Evolutionary conservation across 2,888 invertebrate genomes (phyloP).

Genomic region (Phortica magna): DNA sequence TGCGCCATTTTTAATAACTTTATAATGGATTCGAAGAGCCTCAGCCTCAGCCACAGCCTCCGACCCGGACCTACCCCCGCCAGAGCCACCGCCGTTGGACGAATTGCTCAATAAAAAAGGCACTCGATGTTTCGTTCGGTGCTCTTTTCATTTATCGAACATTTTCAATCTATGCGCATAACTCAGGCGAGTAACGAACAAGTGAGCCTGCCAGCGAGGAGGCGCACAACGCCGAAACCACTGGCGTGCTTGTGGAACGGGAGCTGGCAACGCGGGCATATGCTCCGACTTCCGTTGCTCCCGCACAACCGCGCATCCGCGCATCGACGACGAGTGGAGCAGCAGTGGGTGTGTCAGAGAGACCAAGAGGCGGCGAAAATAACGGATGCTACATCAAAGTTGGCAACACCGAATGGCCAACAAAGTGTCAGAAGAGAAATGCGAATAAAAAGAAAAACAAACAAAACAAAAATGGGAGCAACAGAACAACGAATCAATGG

Average conservation of each 20-base stretch:
- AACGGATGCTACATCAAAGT: constrained; percentile 73
- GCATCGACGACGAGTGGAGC: constrained; percentile 47
- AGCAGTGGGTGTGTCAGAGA: background rate
- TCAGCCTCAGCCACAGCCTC: background rate
- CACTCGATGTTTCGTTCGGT: constrained; percentile 50
- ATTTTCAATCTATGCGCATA: constrained; percentile 71
- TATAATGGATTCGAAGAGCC: constrained; percentile 62
- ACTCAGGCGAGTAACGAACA: constrained; percentile 58
- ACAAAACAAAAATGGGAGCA: constrained; percentile 27
- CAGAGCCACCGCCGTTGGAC: background rate
- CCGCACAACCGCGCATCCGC: too few relatives aligned
- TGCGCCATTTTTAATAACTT: constrained; percentile 71
- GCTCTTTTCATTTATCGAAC: constrained; percentile 70
- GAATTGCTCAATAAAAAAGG: background rate
- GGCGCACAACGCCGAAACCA: background rate
- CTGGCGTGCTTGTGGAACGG: constrained; percentile 3
- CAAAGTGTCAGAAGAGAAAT: constrained; percentile 13
- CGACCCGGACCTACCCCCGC: background rate
- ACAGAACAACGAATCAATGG: constrained; percentile 21
- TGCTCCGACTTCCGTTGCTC: constrained; percentile 19
- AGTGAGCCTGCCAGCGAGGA: background rate
- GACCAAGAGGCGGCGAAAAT: constrained; percentile 51
- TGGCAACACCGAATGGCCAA: constrained; percentile 64
- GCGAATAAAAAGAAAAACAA: constrained; percentile 28
- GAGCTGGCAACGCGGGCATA: constrained; percentile 15